Evolutionary conservation across 2,797 vertebrate genomes (phyloP), one percentile per base, ranked within the genome.

Genomic region (Rhadinocentrus ornatus): DNA sequence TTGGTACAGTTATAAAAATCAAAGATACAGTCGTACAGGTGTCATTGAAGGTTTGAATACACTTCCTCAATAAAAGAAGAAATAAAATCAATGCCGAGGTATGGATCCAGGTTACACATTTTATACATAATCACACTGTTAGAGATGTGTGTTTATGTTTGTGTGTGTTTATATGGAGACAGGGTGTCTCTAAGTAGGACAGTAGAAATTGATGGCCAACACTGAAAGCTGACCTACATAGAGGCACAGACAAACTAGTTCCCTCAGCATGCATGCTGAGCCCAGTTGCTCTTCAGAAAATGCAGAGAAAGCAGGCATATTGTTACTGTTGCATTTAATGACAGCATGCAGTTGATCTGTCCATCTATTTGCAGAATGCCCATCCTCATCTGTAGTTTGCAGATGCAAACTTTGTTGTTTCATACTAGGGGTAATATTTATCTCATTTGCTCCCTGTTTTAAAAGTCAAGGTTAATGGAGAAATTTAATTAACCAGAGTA

Each of bases 221-320:
- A 86, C 91, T 93, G 91, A 92, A 93, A 81, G 86, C 88, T 95
- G 94, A 95, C 93, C 93, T 94, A 95, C 91, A 94, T 94, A 93
- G 80, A 92, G 90, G 91, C 90, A 89, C 88, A 93, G 90, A 93
- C 89, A 92, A 92, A 93, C 89, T 92, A 90, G 90, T 93, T 91
- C 83, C 82, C 85, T 89, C 88, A 87, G 86, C 80, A 71, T 83
- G 82, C 87, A 81, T 71, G 82, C 85, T 85, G 88, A 90, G 89
- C 81, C 80, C 73, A 83, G 77, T 78, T 77, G 72, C 77, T 83
- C 77, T 81, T 67, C 75, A 76, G 74, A 90, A 86, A 86, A 84
- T 75, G 84, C 84, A 86, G 77, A 78, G 75, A 65, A 84, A 83
- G 81, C 83, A 84, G 72, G 35, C 80, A 77, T 73, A 80, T 88